Conservation (phyloP, 2,888 invertebrate species). For the Tenthredo scrophulariae region DNA sequence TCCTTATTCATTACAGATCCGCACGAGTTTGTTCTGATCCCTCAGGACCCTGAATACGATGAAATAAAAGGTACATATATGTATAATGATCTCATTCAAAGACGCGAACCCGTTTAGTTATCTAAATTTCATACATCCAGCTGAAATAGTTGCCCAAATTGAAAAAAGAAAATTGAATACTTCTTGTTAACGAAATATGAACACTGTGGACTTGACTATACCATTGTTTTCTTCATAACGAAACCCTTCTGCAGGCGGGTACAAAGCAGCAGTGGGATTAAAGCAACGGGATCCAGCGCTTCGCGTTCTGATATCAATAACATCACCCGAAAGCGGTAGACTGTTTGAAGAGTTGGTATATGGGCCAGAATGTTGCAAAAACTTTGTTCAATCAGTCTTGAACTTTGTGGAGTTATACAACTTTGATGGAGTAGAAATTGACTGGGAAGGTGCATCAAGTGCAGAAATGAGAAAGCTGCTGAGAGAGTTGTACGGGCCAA, state of each 20-base stretch:
- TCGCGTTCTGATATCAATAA: slow-evolving; percentile 86
- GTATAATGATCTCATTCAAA: not conserved
- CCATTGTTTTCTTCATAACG: not conserved
- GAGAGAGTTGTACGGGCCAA: slow-evolving; percentile 82
- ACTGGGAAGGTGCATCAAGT: slow-evolving; percentile 80
- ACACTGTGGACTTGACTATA: not conserved
- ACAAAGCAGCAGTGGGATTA: slow-evolving; percentile 84
- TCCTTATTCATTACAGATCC: slow-evolving; percentile 78
- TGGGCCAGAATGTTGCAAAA: slow-evolving; percentile 77
- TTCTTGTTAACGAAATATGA: not conserved
- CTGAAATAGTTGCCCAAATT: not conserved
- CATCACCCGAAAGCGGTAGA: slow-evolving; percentile 80
- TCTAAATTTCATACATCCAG: not conserved
- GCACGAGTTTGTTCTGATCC: slow-evolving; percentile 82
- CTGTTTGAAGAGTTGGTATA: slow-evolving; percentile 83
- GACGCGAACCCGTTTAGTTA: not conserved
- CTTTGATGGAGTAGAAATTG: slow-evolving; percentile 91
- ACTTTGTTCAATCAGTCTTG: slow-evolving; percentile 84
- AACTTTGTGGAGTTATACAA: slow-evolving; percentile 84
- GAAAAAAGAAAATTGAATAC: slow-evolving; percentile 9
- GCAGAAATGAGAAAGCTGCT: slow-evolving; percentile 81
- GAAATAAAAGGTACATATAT: slow-evolving; percentile 83
- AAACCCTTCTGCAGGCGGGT: slow-evolving; percentile 82
- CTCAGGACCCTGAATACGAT: slow-evolving; percentile 86
- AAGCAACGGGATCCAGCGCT: slow-evolving; percentile 85